Conservation (phyloP, 2,113 vertebrate species). For the Gallinago undulata region DNA sequence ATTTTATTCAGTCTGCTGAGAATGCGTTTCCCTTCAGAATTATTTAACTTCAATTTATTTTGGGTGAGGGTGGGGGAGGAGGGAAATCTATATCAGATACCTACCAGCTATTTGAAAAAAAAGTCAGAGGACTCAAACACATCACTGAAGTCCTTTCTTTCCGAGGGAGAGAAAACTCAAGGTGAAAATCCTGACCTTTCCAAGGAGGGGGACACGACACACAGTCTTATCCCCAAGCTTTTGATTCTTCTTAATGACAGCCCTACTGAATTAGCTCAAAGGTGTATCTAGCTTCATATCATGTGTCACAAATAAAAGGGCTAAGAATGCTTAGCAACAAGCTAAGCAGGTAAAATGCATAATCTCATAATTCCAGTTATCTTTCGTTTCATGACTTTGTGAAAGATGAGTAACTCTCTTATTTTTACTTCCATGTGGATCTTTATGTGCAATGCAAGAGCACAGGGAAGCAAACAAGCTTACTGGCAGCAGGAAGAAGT, state of each 20-base stretch:
- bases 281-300: not conserved
- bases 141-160: not conserved
- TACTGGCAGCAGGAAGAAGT: not conserved
- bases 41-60: not conserved
- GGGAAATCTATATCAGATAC: not conserved
- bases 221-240: not conserved
- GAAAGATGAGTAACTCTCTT: not conserved
- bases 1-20: not conserved
- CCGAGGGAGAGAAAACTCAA: not conserved
- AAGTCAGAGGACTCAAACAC: not conserved
- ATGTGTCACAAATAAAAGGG: not conserved
- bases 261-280: not conserved
- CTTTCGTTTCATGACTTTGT: not conserved
- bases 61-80: rapidly evolving
- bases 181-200: not conserved
- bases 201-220: not conserved
- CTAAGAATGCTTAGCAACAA: not conserved
- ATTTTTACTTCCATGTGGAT: not conserved
- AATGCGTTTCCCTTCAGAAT: not conserved
- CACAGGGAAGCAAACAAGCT: not conserved
- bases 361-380: not conserved
- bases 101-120: not conserved
- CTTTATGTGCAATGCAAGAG: not conserved
- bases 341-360: not conserved
- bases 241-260: not conserved